Percentiles rank a stretch among this genome's conserved stretches.
Conservation (phyloP, 2,888 invertebrate genomes). For the Chymomyza procnemis region DNA sequence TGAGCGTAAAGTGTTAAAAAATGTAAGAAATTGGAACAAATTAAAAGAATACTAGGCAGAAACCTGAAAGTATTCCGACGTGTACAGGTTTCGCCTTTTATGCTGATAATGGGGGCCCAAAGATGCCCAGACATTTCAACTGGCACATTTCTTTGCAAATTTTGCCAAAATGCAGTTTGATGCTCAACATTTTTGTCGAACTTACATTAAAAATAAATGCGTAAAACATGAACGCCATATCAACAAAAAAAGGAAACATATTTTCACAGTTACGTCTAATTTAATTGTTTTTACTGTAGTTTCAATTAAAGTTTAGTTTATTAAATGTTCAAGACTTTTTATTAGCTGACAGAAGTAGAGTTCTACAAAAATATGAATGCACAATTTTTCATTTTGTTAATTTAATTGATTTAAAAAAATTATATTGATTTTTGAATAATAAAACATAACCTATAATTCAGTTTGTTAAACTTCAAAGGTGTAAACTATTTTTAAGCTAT, state of each 20-base stretch:
- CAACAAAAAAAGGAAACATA: too few relatives aligned
- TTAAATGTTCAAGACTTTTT: too few relatives aligned
- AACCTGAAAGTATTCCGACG: constrained; percentile 38
- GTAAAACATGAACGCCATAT: constrained; percentile 53
- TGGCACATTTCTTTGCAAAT: constrained; percentile 65
- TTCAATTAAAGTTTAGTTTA: too few relatives aligned
- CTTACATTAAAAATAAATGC: constrained; percentile 13
- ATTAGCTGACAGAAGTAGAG: too few relatives aligned
- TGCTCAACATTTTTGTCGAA: constrained; percentile 37
- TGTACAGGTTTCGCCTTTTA: constrained; percentile 61
- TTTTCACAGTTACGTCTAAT: too few relatives aligned
- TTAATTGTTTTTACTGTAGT: too few relatives aligned
- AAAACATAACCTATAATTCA: neutral
- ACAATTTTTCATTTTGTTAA: too few relatives aligned
- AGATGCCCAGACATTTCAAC: constrained; percentile 31
- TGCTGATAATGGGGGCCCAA: neutral
- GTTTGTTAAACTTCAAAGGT: neutral
- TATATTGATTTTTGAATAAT: too few relatives aligned
- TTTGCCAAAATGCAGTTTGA: constrained; percentile 69
- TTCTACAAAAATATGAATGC: too few relatives aligned
- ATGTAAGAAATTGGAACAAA: constrained; percentile 51
- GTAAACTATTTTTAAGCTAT: neutral
- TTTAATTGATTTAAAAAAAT: neutral
- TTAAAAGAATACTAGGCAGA: constrained; percentile 21
- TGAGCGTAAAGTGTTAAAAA: constrained; percentile 50